These are phyloP conservation scores for Empis livida DNA, from an alignment of 2,888 invertebrate genomes.

Conservation along the genomic window DNA sequence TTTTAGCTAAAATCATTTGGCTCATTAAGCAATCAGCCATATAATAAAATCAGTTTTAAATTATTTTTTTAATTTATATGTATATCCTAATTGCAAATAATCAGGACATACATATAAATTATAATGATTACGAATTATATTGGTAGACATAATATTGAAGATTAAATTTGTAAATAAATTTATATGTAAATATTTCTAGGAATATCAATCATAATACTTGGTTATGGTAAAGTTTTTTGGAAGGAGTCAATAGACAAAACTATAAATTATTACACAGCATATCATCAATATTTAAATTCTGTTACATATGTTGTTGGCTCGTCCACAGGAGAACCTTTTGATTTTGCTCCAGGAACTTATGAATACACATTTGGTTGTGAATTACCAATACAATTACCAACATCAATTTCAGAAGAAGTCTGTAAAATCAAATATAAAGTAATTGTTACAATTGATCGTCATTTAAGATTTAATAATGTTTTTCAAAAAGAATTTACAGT, in stretches of 20 bases:
- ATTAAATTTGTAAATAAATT: too few relatives aligned
- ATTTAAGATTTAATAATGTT: constrained; percentile 60
- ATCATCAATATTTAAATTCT: constrained; percentile 27
- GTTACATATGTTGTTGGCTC: constrained; percentile 19
- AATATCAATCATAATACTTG: constrained; percentile 6
- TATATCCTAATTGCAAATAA: too few relatives aligned
- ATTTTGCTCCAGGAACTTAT: constrained; percentile 47
- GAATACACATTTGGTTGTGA: constrained; percentile 16
- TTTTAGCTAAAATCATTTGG: too few relatives aligned
- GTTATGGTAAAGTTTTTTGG: constrained; percentile 31
- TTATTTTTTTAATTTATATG: too few relatives aligned
- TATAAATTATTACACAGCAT: constrained; percentile 18
- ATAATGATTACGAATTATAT: too few relatives aligned
- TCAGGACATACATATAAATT: too few relatives aligned
- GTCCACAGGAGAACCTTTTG: constrained; percentile 42
- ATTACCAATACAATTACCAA: constrained; percentile 45
- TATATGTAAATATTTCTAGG: background rate
- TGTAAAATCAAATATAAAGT: constrained; percentile 66
- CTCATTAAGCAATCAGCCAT: too few relatives aligned
- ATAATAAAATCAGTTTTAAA: too few relatives aligned
- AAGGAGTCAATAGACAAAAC: constrained; percentile 10
- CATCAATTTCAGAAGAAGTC: constrained; percentile 59
- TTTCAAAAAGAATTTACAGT: constrained; percentile 39
- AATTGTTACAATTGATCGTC: constrained; percentile 63
- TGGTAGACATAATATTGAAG: too few relatives aligned